Conservation (phyloP, 2,888 invertebrate species). For the Eurytoma californica region DNA sequence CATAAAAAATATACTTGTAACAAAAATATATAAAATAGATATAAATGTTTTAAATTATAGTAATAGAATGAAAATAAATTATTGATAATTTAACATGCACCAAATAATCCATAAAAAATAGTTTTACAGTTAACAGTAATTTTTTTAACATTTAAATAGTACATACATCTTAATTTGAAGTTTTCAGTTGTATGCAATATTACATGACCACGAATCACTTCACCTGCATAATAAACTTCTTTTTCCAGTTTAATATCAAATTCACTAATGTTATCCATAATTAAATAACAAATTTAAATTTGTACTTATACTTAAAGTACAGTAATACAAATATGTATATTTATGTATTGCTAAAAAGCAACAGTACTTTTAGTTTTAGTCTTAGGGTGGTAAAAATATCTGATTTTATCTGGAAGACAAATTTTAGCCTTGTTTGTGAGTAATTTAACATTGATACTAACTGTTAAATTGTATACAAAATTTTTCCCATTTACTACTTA, state of each 20-base stretch:
- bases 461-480: background rate
- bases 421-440: background rate
- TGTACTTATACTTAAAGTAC: slow-evolving; percentile 8
- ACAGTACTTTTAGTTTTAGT: background rate
- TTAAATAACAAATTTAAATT: slow-evolving; percentile 7
- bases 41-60: slow-evolving; percentile 5
- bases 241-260: slow-evolving; percentile 86
- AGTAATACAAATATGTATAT: background rate
- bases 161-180: slow-evolving; percentile 84
- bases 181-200: slow-evolving; percentile 84
- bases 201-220: slow-evolving; percentile 81
- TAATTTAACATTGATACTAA: background rate
- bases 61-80: slow-evolving; percentile 10
- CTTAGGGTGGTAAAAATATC: background rate
- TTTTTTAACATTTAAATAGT: slow-evolving; percentile 32
- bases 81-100: background rate
- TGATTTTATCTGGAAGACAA: slow-evolving; percentile 40
- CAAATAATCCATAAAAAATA: background rate
- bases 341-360: background rate
- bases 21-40: background rate
- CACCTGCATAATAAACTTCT: slow-evolving; percentile 86
- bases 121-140: background rate
- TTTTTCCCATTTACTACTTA: background rate
- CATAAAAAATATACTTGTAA: slow-evolving; percentile 23
- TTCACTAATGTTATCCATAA: slow-evolving; percentile 83